These are phyloP conservation scores for Perca fluviatilis DNA, from an alignment of 2,113 vertebrate genomes.

Conservation along the genomic window DNA sequence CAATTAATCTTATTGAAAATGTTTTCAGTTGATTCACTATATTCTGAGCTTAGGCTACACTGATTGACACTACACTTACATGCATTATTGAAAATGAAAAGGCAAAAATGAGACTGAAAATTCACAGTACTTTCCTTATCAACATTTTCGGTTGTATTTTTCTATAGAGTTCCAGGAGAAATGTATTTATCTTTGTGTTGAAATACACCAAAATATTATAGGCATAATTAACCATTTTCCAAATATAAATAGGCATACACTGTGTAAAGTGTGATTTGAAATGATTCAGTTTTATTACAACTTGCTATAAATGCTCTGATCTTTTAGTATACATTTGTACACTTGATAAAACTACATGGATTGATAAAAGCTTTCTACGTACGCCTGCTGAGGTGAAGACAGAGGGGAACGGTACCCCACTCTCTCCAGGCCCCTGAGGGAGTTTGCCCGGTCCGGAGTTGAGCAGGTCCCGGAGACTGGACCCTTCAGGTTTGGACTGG, in stretches of 20 bases:
- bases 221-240: not conserved
- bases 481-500: constrained; percentile 96
- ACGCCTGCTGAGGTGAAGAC: constrained; percentile 93
- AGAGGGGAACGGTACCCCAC: constrained; percentile 94
- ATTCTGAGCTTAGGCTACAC: not conserved
- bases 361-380: constrained; percentile 66
- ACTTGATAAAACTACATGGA: not conserved
- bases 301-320: not conserved
- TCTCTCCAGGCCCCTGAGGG: constrained; percentile 90
- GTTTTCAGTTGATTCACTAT: not conserved
- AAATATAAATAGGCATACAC: not conserved
- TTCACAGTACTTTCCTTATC: too few relatives aligned
- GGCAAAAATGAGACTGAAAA: too few relatives aligned
- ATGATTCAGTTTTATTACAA: not conserved
- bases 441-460: constrained; percentile 96
- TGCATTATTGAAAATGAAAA: not conserved
- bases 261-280: not conserved
- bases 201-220: not conserved
- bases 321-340: not conserved
- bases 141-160: not conserved
- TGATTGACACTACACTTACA: not conserved
- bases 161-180: not conserved
- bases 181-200: not conserved
- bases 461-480: constrained; percentile 96
- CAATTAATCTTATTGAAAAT: not conserved